phyloP scores from a whole-genome alignment of 2,888 invertebrate species.

The Drosophila anomalata region DNA sequence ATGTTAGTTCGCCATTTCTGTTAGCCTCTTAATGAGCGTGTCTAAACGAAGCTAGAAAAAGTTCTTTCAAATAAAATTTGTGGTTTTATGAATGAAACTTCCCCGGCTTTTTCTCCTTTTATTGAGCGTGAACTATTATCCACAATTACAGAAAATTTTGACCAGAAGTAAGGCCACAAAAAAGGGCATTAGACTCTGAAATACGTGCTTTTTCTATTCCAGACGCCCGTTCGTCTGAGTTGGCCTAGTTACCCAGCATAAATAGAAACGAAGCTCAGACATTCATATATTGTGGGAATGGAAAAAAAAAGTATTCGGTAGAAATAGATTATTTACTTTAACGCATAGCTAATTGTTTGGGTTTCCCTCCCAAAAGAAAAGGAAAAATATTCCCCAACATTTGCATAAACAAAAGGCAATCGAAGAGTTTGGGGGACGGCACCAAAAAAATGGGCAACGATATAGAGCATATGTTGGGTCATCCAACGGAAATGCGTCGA shows the following conservation, averaged over 20 bases:
- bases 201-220: conserved; percentile 6
- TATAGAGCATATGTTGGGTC: conserved; percentile 65
- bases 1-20: conserved; percentile 32
- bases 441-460: conserved; percentile 33
- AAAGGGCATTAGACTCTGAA: conserved; percentile 19
- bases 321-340: conserved; percentile 66
- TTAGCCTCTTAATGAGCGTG: conserved; percentile 50
- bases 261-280: conserved; percentile 36
- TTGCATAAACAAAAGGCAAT: conserved; percentile 68
- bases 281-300: background rate
- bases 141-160: conserved; percentile 17
- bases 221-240: conserved; percentile 47
- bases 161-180: background rate
- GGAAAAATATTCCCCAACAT: conserved; percentile 46
- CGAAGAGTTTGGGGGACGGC: conserved; percentile 34
- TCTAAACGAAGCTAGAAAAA: conserved; percentile 6
- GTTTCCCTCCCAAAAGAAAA: conserved; percentile 27
- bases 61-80: conserved; percentile 7
- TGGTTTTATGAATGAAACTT: conserved; percentile 25
- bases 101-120: conserved; percentile 7
- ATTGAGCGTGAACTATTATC: conserved; percentile 50
- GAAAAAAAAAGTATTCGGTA: conserved; percentile 48
- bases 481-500: conserved; percentile 60
- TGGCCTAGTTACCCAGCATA: conserved; percentile 60
- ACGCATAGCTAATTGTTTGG: conserved; percentile 48